Evolutionary conservation across 2,113 vertebrate species (phyloP).

Genomic region (Aphyosemion australe): DNA sequence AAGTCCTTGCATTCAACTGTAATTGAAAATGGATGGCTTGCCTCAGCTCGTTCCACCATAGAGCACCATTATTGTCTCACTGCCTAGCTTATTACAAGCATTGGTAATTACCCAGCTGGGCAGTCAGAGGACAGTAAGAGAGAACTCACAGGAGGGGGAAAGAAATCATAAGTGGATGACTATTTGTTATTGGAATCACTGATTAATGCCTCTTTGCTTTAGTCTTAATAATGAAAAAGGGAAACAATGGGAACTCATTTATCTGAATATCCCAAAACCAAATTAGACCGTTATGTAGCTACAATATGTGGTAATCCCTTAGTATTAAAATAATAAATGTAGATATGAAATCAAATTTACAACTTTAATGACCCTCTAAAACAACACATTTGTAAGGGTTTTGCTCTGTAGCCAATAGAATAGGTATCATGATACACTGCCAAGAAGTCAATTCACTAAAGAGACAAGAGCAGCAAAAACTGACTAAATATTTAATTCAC

Average conservation of each 20-base stretch:
- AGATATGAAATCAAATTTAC: conserved; percentile 20
- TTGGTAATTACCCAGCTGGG: conserved; percentile 54
- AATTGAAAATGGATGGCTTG: conserved; percentile 57
- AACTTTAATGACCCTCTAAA: conserved; percentile 1
- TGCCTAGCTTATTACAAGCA: conserved; percentile 54
- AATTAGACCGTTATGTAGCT: neutral
- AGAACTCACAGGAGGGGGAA: conserved; percentile 7
- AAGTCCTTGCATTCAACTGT: conserved; percentile 26
- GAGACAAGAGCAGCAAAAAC: too few species aligned
- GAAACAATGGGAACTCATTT: conserved; percentile 33
- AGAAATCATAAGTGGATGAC: conserved; percentile 15
- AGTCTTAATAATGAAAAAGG: conserved; percentile 50
- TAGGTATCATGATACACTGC: too few species aligned
- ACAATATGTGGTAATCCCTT: conserved; percentile 16
- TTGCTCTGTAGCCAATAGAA: too few species aligned
- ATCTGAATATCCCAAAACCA: conserved; percentile 32
- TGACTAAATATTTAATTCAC: too few species aligned
- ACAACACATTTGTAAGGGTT: neutral
- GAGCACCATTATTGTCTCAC: conserved; percentile 50
- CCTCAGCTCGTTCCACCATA: conserved; percentile 22
- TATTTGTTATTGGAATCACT: conserved; percentile 29
- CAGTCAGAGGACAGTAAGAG: conserved; percentile 25
- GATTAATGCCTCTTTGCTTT: conserved; percentile 58
- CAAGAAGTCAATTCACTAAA: too few species aligned
- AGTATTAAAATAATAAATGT: conserved; percentile 6